Percentiles rank a stretch among this genome's conserved stretches.
Evolutionary conservation across 2,888 invertebrate genomes (phyloP).

Genomic region (Rhagium mordax): DNA sequence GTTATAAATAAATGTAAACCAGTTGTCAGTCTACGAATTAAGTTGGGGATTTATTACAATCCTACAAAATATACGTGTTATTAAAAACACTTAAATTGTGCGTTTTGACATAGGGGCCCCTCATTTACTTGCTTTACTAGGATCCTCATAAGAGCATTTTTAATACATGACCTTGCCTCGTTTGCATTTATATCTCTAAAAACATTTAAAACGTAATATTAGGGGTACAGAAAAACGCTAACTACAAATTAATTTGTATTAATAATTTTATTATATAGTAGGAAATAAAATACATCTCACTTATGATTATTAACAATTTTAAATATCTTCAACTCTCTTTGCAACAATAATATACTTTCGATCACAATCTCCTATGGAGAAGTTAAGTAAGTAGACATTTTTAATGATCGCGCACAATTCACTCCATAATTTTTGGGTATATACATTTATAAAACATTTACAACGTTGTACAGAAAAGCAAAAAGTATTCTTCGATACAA

Average conservation of each 20-base stretch:
- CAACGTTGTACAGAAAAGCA: slow-evolving; percentile 19
- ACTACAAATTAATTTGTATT: slow-evolving; percentile 5
- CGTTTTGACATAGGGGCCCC: too few relatives aligned
- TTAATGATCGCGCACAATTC: slow-evolving; percentile 14
- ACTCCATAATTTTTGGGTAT: slow-evolving; percentile 11
- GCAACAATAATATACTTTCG: slow-evolving; percentile 58
- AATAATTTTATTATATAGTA: slow-evolving; percentile 47
- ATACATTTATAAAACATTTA: slow-evolving; percentile 21
- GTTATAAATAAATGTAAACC: too few relatives aligned
- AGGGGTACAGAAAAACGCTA: too few relatives aligned
- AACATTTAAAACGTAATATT: too few relatives aligned
- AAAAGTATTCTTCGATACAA: not conserved
- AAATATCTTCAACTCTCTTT: slow-evolving; percentile 64
- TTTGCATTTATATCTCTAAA: too few relatives aligned
- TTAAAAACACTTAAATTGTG: too few relatives aligned
- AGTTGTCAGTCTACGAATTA: too few relatives aligned
- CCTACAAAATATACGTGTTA: too few relatives aligned
- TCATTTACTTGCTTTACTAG: too few relatives aligned
- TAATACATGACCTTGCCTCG: too few relatives aligned
- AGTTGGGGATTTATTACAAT: too few relatives aligned
- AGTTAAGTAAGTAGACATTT: slow-evolving; percentile 44
- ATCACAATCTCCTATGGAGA: slow-evolving; percentile 50
- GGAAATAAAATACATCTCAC: slow-evolving; percentile 67
- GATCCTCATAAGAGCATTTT: too few relatives aligned
- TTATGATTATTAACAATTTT: slow-evolving; percentile 64